Percentiles rank a stretch among this genome's conserved stretches.
Conservation (phyloP, 2,797 vertebrate genomes). For the Linurgus olivaceus region DNA sequence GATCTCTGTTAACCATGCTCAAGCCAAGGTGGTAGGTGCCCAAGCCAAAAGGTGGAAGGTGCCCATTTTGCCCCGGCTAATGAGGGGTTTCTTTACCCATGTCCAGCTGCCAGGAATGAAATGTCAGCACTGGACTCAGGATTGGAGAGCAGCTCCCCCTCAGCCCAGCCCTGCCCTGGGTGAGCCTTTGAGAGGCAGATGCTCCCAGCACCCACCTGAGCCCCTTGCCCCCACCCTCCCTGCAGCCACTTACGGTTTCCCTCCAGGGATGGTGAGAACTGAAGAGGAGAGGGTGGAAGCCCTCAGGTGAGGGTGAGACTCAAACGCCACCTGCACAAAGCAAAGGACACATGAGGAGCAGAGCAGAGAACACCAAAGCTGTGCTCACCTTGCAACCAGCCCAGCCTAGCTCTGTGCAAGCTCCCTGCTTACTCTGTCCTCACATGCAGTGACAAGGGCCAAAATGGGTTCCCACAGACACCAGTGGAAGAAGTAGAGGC, state of each 20-base stretch:
- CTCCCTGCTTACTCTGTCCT: neutral
- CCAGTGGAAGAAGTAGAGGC: neutral
- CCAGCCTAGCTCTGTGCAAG: neutral
- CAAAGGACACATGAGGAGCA: neutral
- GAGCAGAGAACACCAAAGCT: neutral
- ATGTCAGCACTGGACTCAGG: rapidly evolving
- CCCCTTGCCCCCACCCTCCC: neutral
- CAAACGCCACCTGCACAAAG: constrained; percentile 84
- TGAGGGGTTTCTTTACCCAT: neutral
- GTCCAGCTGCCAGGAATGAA: neutral
- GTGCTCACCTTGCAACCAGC: rapidly evolving
- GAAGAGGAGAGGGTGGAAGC: constrained; percentile 81
- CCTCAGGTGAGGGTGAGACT: constrained; percentile 87
- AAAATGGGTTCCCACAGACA: neutral
- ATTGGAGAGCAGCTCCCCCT: neutral
- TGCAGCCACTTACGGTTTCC: constrained; percentile 84
- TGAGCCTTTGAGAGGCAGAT: constrained; percentile 63
- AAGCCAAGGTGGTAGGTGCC: neutral
- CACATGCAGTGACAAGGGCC: neutral
- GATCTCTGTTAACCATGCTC: rapidly evolving
- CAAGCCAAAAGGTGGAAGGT: neutral
- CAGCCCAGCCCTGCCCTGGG: constrained; percentile 77
- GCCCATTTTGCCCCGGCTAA: neutral
- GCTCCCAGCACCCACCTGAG: neutral
- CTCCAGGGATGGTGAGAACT: constrained; percentile 81